These are phyloP conservation scores for Isaurus tuberculatus DNA, from an alignment of 92 coral and sea anemone species.

Conservation along the genomic window DNA sequence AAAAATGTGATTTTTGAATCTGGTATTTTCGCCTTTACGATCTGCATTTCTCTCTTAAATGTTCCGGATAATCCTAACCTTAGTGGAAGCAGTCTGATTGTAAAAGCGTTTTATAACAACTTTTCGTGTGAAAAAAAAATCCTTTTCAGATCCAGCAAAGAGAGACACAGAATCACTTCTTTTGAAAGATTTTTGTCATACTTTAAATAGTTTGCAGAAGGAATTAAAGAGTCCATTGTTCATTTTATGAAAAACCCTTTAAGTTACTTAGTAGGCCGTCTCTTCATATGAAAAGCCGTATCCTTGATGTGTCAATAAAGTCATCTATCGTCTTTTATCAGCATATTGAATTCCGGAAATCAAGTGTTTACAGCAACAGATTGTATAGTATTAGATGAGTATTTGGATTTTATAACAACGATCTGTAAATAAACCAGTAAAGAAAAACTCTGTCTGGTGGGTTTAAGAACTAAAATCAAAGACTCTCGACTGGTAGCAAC, in stretches of 20 bases:
- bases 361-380: slow-evolving; percentile 45
- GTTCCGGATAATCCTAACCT: too few species aligned
- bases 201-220: slow-evolving; percentile 43
- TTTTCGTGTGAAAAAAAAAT: too few species aligned
- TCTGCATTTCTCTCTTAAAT: too few species aligned
- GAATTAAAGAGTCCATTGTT: slow-evolving; percentile 33
- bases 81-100: not conserved
- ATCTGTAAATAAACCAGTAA: slow-evolving; percentile 9
- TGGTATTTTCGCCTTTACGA: too few species aligned
- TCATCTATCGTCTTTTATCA: slow-evolving; percentile 32
- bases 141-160: not conserved
- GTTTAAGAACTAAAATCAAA: not conserved
- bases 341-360: slow-evolving; percentile 49
- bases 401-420: slow-evolving; percentile 31
- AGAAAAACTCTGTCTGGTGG: not conserved
- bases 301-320: slow-evolving; percentile 47
- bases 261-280: slow-evolving; percentile 19
- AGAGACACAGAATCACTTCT: not conserved
- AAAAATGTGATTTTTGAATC: too few species aligned
- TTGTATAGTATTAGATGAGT: slow-evolving; percentile 28
- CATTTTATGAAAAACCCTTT: slow-evolving; percentile 31
- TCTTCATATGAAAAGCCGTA: slow-evolving; percentile 14
- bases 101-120: not conserved
- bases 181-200: slow-evolving; percentile 34
- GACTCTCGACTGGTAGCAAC: not conserved